Evolutionary conservation across 2,797 vertebrate species (phyloP).

Genomic region (Molossus alvarezi): DNA sequence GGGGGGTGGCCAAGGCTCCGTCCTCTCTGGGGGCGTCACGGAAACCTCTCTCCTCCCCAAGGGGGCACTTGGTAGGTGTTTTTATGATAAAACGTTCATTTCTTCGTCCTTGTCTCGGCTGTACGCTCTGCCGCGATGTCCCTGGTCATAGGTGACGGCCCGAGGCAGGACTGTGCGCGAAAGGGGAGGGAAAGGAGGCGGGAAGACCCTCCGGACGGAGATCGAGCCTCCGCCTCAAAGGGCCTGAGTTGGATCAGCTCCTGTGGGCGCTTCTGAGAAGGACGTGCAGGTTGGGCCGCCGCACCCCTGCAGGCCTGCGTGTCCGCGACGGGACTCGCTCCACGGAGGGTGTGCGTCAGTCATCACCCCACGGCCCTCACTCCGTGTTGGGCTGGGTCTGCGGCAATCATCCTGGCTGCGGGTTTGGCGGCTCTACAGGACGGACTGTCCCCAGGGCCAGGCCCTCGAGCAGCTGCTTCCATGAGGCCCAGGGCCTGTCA

Average conservation of each 20-base stretch:
- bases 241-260: background rate
- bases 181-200: background rate
- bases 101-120: background rate
- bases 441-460: background rate
- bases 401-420: background rate
- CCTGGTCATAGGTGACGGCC: background rate
- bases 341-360: background rate
- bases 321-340: background rate
- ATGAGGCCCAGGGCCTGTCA: background rate
- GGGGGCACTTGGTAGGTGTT: background rate
- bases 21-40: background rate
- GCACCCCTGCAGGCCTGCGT: background rate
- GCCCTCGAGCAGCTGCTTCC: background rate
- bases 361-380: background rate
- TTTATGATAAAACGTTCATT: background rate
- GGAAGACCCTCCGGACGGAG: background rate
- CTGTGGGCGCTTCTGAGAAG: background rate
- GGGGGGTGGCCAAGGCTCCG: too few species aligned
- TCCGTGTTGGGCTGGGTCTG: too few species aligned
- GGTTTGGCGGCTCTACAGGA: background rate
- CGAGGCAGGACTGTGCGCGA: background rate
- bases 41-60: background rate
- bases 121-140: background rate
- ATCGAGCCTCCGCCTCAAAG: background rate
- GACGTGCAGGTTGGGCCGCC: rapidly evolving